Conservation (phyloP, 2,797 vertebrate species). For the Halcyon leucocephala region DNA sequence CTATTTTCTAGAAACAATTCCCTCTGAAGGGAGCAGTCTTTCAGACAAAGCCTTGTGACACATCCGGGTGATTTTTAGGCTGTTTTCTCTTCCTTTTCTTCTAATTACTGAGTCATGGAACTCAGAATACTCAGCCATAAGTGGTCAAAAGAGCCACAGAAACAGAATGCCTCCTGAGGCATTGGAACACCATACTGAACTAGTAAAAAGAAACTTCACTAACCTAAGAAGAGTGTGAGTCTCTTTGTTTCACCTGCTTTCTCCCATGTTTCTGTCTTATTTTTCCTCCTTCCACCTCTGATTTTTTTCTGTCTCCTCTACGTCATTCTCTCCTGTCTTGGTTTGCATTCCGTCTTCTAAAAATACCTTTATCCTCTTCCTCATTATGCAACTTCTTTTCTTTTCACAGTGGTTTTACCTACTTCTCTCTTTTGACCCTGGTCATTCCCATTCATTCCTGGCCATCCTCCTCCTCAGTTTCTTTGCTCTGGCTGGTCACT, state of each 20-base stretch:
- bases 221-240: background rate
- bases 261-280: background rate
- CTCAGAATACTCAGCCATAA: background rate
- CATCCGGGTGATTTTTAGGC: slow-evolving; percentile 38
- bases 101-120: slow-evolving; percentile 46
- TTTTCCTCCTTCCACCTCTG: background rate
- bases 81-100: slow-evolving; percentile 47
- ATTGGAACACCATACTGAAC: slow-evolving; percentile 32
- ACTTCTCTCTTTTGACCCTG: background rate
- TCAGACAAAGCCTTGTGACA: slow-evolving; percentile 53
- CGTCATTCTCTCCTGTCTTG: background rate
- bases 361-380: background rate
- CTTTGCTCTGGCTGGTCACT: background rate
- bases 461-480: background rate
- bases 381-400: background rate
- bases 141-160: slow-evolving; percentile 43
- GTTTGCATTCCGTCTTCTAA: background rate
- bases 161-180: slow-evolving; percentile 46
- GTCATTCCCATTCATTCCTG: background rate
- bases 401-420: background rate
- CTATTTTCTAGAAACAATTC: slow-evolving; percentile 67
- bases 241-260: slow-evolving; percentile 37
- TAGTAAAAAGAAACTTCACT: slow-evolving; percentile 25
- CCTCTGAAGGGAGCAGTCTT: slow-evolving; percentile 20
- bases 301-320: background rate